phyloP scores from a whole-genome alignment of 2,888 invertebrate species.

The Ophion obscuratus region DNA sequence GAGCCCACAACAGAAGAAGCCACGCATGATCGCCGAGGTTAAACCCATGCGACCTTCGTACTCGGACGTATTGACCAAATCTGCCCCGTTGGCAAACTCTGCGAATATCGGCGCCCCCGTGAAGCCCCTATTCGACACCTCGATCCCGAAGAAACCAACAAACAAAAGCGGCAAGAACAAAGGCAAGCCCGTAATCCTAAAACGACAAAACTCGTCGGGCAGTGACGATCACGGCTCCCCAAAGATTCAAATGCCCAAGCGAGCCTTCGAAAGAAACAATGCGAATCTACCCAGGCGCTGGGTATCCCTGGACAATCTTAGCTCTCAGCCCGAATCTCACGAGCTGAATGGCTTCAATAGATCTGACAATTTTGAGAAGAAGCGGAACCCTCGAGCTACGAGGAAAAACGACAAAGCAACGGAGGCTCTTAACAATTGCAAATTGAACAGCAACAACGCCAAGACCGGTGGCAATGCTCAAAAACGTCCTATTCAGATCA shows the following conservation, averaged over 20 bases:
- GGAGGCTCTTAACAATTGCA: conserved; percentile 83
- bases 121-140: conserved; percentile 57
- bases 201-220: conserved; percentile 86
- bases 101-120: conserved; percentile 74
- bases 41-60: conserved; percentile 95
- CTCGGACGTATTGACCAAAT: conserved; percentile 92
- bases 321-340: conserved; percentile 76
- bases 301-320: conserved; percentile 83
- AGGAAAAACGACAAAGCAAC: conserved; percentile 80
- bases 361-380: conserved; percentile 81
- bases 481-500: conserved; percentile 79
- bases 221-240: conserved; percentile 85
- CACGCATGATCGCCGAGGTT: conserved; percentile 92
- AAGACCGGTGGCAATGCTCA: conserved; percentile 75
- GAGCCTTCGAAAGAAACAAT: conserved; percentile 81
- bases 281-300: conserved; percentile 84
- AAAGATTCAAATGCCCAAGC: conserved; percentile 80
- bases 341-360: conserved; percentile 77
- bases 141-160: conserved; percentile 77
- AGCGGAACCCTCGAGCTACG: conserved; percentile 74
- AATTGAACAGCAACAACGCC: conserved; percentile 80
- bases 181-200: conserved; percentile 83
- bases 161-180: conserved; percentile 81
- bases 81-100: conserved; percentile 82
- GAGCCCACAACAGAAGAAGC: conserved; percentile 84